Evolutionary conservation across 1,140 invertebrate genomes (phyloP), one percentile per base, ranked within the genome.

Genomic region (Dryas iulia): DNA sequence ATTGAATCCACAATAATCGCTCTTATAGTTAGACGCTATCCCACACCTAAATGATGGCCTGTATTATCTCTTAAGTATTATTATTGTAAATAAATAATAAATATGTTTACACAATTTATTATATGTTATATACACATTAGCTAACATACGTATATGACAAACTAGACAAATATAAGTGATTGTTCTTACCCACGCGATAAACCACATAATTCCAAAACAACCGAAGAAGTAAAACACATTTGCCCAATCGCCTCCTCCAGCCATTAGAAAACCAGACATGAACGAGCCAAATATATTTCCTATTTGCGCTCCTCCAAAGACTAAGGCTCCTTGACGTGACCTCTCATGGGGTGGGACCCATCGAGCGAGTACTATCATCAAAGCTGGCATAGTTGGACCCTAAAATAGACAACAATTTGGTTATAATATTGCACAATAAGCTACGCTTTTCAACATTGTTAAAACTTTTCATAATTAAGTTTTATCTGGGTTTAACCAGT

Each of bases 141-240:
- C 26, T 3, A 6, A 3, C 26, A 3, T 3, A 3, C 6, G 6
- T 28, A 3, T 28, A 28, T 28, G 6, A 6, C 6, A 28, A 3
- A 3, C 6, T 28, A 28, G 6, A 28, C 2, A 28, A 2, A 28
- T 8, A 39, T 35, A 6, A 14, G 12, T 12, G 21, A 3, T 8
- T 10, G 1, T 21, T 10, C 91, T 92, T 79, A 94, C 92, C 94
- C 95, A 97, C 33, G 95, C 76, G 2, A 95, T 70, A 69, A 95
- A 96, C 96, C 96, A 97, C 0, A 95, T 31, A 10, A 96, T 86
- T 1, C 95, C 95, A 1, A 96, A 82, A 39, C 93, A 92, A 71
- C 97, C 97, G 83, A 97, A 98, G 59, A 97, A 94, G 85, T 97
- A 97, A 83, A 97, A 97, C 0, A 96, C 96, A 1, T 94, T 93